Evolutionary conservation across 35 echinoderm and acorn worm genomes (phyloP), one percentile per base, ranked within the genome.

Genomic region (Apostichopus parvimensis): DNA sequence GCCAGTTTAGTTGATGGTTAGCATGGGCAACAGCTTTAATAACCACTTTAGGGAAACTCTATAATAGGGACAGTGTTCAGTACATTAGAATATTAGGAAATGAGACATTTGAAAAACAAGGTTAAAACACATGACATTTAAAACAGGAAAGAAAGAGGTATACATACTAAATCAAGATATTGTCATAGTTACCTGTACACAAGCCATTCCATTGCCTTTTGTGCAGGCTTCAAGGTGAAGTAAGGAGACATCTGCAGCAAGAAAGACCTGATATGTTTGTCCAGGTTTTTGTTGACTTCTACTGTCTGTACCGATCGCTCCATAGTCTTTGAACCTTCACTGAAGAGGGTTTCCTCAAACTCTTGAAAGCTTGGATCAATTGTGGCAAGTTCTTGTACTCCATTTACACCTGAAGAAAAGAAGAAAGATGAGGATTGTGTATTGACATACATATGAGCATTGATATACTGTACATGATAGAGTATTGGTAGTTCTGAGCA

Each of bases 161-260:
- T 34, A 34, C 28, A 34, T 45, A 45, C 34, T 45, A 45, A 45
- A 45, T 45, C 2, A 61, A 61, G 12, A 12, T 61, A 61, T 61
- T 20, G 13, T 20, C 6, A 26, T 25, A 28, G 70, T 56, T 53
- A 95, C 96, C 96, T 98, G 78, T 96, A 90, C 13, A 99, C 83
- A 6, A 99, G 92, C 97, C 97, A 99, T 57, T 99, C 97, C 14
- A 96, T 52, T 8, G 97, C 93, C 83, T 99, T 99, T 88, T 99
- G 97, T 0, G 97, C 97, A 28, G 95, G 97, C 61, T 94, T 96
- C 91, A 99, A 59, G 0, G 92, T 91, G 59, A 99, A 95, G 82
- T 96, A 99, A 1, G 97, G 95, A 20, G 95, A 96, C 56, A 96
- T 58, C 5, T 77, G 82, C 17, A 99, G 56, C 66, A 99, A 83